Conservation (phyloP, 2,888 invertebrate species). For the Nemoura dubitans region DNA sequence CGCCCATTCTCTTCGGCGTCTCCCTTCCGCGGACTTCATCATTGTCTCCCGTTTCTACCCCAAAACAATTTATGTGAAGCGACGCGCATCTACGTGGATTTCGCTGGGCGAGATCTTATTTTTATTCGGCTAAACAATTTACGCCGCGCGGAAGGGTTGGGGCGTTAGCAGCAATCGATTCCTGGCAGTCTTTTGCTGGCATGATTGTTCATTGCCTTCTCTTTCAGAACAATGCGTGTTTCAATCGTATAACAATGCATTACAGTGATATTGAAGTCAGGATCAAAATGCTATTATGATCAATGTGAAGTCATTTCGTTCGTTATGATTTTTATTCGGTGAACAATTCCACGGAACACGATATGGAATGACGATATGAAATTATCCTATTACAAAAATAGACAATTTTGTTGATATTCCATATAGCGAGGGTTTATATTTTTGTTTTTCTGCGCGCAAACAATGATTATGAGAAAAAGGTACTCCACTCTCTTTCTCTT, state of each 20-base stretch:
- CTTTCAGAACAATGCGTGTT: too few species aligned
- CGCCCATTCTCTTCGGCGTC: background rate
- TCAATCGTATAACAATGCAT: too few species aligned
- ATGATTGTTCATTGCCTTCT: background rate
- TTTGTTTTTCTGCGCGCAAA: too few species aligned
- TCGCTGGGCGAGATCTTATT: background rate
- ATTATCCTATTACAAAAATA: background rate
- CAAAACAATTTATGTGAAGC: slow-evolving; percentile 34
- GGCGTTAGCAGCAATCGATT: background rate
- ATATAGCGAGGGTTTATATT: background rate
- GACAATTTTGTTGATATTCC: background rate
- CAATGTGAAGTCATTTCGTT: too few species aligned
- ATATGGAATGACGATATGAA: too few species aligned
- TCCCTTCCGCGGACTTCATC: background rate
- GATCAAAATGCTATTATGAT: too few species aligned
- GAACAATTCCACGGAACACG: too few species aligned
- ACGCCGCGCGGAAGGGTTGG: background rate
- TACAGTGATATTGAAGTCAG: too few species aligned
- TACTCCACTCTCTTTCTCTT: background rate
- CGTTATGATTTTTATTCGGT: too few species aligned
- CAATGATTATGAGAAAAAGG: background rate
- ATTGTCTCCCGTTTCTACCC: slow-evolving; percentile 26
- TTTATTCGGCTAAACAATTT: background rate
- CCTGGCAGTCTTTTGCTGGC: background rate
- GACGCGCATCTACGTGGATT: background rate